These are phyloP conservation scores for Nothobranchius furzeri DNA, from an alignment of 2,113 vertebrate species.

Conservation along the genomic window DNA sequence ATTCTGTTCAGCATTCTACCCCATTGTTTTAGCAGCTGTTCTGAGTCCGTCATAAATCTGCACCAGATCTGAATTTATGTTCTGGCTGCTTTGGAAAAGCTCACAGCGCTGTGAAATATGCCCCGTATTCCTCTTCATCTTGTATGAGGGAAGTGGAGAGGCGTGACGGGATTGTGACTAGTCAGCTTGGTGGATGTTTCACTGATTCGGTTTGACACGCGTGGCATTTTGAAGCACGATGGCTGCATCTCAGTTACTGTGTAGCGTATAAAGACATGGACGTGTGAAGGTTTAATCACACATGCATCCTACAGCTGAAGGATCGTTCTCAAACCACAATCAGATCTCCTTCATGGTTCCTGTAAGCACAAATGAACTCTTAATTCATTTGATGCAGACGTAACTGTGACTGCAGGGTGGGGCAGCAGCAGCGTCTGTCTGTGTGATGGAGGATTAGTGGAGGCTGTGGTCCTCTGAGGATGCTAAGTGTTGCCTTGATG, in stretches of 20 bases:
- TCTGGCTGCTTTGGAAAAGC: constrained; percentile 31
- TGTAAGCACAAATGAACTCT: not conserved
- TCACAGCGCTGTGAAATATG: constrained; percentile 48
- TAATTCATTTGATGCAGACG: constrained; percentile 22
- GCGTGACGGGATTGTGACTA: constrained; percentile 18
- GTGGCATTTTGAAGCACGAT: constrained; percentile 19
- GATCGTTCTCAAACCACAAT: not conserved
- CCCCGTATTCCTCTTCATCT: constrained; percentile 46
- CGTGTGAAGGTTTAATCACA: not conserved
- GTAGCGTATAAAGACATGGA: constrained; percentile 1
- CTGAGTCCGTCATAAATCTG: constrained; percentile 43
- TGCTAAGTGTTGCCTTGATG: constrained; percentile 57
- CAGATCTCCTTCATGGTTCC: not conserved
- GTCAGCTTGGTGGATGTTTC: constrained; percentile 11
- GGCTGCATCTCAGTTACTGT: constrained; percentile 15
- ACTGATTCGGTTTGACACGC: constrained; percentile 9
- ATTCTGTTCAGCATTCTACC: constrained; percentile 6
- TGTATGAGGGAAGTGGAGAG: constrained; percentile 34
- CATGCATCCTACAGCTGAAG: not conserved
- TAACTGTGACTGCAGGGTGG: constrained; percentile 39
- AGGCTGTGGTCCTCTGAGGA: constrained; percentile 43
- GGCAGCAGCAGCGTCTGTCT: constrained; percentile 36
- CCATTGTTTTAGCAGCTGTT: constrained; percentile 43
- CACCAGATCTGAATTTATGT: constrained; percentile 49
- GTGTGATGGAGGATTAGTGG: constrained; percentile 49